phyloP scores from a whole-genome alignment of 2,113 vertebrate genomes.

The Oceanites oceanicus region DNA sequence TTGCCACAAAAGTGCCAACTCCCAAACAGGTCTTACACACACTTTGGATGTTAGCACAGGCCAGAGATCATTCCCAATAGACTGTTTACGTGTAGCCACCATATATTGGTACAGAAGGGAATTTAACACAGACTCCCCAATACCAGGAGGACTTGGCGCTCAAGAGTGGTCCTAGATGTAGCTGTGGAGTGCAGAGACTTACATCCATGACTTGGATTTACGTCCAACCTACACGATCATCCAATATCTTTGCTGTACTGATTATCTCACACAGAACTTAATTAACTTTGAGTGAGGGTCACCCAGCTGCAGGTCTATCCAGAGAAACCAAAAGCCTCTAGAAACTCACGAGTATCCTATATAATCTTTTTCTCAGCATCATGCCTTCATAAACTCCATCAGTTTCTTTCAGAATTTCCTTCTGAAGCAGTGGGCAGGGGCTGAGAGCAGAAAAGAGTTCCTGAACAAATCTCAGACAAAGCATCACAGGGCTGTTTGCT shows the following conservation, averaged over 20 bases:
- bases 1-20: background rate
- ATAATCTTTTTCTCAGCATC: background rate
- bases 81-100: background rate
- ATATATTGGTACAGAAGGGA: background rate
- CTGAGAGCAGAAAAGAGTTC: background rate
- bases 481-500: background rate
- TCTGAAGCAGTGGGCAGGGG: background rate
- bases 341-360: background rate
- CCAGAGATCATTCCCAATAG: background rate
- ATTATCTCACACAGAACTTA: background rate
- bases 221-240: accelerated
- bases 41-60: background rate
- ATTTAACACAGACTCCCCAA: background rate
- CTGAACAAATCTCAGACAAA: background rate
- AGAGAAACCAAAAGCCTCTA: background rate
- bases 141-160: background rate
- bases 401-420: background rate
- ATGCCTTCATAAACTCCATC: background rate
- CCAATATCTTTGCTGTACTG: background rate
- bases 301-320: background rate
- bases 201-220: background rate
- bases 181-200: background rate
- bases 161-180: background rate
- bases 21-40: background rate
- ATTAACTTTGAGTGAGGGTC: background rate